Base-by-base conservation (phyloP, 1,140 invertebrate species). In the Protaetia brevitarsis region DNA sequence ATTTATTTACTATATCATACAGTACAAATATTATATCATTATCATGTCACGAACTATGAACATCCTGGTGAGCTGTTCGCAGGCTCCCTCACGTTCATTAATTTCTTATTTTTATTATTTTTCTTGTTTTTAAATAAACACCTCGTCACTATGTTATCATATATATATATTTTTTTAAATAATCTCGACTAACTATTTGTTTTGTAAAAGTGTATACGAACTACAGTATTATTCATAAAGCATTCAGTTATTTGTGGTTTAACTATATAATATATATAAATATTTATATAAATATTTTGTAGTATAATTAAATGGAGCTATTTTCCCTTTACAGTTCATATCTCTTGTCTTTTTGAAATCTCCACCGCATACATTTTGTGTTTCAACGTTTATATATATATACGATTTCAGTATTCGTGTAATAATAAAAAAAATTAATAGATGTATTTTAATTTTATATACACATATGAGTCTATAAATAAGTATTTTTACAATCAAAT, bases 151-250 rank as follows among this genome's bases (percentile, higher is more conserved):
- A 74, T 73, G 68, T 29, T 59, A 21, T 59, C 30, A 29, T 59
- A 29, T 59, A 29, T 29, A 29, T 59, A 29, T 74, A 56, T 63
- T 62, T 66, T 64, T 37, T 67, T 67, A 66, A 67, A 69, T 69
- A 76, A 75, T 75, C 73, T 68, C n/a, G 69, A 69, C 73, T 74
- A 77, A 70, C 73, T 76, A 73, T 73, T 68, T 69, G 36, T 68
- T 67, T 74, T 77, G 76, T 77, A 77, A 77, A 77, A 77, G 76
- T 77, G 74, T 74, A 76, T 77, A 77, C 74, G 70, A 74, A 63
- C 76, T 77, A 77, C 76, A 73, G 71, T 77, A 75, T 75, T 76
- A 74, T 76, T 76, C 71, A 71, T 72, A 76, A 77, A 77, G 76
- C 76, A 77, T 74, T 77, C 74, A 74, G 72, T 77, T 77, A 73